Evolutionary conservation across 2,113 vertebrate species (phyloP).

Genomic region (Xerus inauris): DNA sequence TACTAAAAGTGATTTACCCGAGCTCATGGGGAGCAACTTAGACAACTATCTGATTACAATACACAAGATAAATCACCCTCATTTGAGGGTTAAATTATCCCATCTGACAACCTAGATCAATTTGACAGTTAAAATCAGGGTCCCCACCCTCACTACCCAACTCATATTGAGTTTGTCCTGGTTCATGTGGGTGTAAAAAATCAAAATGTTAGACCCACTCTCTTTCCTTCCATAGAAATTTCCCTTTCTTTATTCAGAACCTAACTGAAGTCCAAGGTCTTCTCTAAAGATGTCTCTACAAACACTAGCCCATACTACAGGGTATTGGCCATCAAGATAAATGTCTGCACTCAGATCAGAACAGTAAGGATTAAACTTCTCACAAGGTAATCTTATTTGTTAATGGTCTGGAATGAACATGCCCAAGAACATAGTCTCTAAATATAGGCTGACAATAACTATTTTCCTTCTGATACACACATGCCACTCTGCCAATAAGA

Average conservation of each 20-base stretch:
- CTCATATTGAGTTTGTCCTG: constrained; percentile 35
- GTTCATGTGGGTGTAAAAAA: background rate
- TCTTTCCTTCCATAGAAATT: background rate
- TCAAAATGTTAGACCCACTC: constrained; percentile 33
- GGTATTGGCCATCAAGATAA: background rate
- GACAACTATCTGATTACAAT: constrained; percentile 76
- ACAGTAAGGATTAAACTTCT: background rate
- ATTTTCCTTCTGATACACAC: background rate
- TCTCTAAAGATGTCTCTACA: background rate
- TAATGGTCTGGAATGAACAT: background rate
- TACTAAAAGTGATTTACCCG: constrained; percentile 76
- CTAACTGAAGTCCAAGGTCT: background rate
- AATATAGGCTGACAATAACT: background rate
- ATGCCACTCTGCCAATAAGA: background rate
- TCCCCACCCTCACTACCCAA: background rate
- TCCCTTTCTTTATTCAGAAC: background rate
- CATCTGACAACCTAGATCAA: constrained; percentile 72
- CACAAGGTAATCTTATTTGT: background rate
- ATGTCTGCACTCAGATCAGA: background rate
- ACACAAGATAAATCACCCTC: constrained; percentile 69
- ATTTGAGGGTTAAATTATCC: constrained; percentile 67
- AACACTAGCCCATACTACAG: background rate
- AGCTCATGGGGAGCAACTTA: constrained; percentile 65
- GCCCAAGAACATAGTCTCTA: background rate
- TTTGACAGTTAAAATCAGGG: constrained; percentile 63